A percentile compares a stretch with the other conserved stretches of the same genome.
Conservation (phyloP, 2,888 invertebrate genomes). For the Aphelenchoides bicaudatus region DNA sequence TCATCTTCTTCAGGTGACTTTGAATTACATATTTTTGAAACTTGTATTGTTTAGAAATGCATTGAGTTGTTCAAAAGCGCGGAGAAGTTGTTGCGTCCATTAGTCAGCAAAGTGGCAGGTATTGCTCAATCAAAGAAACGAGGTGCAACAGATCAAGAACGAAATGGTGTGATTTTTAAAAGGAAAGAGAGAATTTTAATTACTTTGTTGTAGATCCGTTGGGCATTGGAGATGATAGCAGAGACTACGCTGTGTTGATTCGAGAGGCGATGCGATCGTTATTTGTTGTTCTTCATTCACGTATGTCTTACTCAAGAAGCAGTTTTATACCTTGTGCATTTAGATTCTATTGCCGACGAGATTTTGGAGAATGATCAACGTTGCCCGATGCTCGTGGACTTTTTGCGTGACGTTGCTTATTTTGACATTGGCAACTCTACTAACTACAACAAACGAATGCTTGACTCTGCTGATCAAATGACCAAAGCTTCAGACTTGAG, state of each 20-base stretch:
- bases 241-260: not conserved
- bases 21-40: not conserved
- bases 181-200: no score
- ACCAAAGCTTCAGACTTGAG: constrained; percentile 5
- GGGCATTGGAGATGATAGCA: not conserved
- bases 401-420: constrained; percentile 16
- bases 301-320: not conserved
- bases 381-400: constrained; percentile 7
- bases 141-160: no score
- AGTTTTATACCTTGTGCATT: not conserved
- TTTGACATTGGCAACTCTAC: constrained; percentile 8
- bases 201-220: not conserved
- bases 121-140: constrained; percentile 2
- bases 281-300: constrained; percentile 13
- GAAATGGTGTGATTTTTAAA: no score
- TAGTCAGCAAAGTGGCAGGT: not conserved
- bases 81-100: constrained; percentile 8
- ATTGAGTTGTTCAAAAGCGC: constrained; percentile 10
- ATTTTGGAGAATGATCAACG: constrained; percentile 16
- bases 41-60: constrained; percentile 3
- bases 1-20: constrained; percentile 11
- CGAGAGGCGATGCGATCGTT: constrained; percentile 3
- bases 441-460: not conserved
- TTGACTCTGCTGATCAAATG: not conserved
- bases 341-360: constrained; percentile 12